Base-by-base conservation (phyloP, 2,888 invertebrate genomes). In the Lordiphosa fenestrarum region DNA sequence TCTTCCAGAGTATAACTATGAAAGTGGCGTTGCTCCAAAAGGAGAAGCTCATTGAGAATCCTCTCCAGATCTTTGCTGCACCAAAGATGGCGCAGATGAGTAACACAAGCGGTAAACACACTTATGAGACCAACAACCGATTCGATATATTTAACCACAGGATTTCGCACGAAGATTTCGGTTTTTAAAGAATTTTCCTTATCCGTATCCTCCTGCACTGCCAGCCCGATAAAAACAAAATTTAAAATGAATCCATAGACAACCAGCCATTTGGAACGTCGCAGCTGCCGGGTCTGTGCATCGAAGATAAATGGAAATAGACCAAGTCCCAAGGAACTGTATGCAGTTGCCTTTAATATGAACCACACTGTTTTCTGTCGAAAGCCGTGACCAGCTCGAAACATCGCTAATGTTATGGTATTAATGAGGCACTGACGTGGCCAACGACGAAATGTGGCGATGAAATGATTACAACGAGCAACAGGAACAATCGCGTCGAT, bases 1-100 rank as follows among this genome's bases (percentile, higher is more conserved):
- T 63, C 21, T n/a, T 35, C 13, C 0, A 46, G 7, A 6, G 1
- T 7, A 4, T 39, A 21, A 6, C 13, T n/a, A 0, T 38, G 33
- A 33, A 53, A 54, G 12, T 50, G 19, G 0, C 6, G 21, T 4
- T 42, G n/a, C 2, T 63, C 21, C 10, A 63, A 33, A 4, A n/a
- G n/a, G 7, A 63, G 5, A 0, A 62, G 50, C 12, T 63, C 63
- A 7, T 62, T 63, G 10, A 63, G 30, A 10, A 63, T 33, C 0
- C 10, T 44, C 0, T 9, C 37, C 4, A 61, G 30, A 1, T 50
- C 46, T 21, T 35, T 50, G 12, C 63, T 51, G 4, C 15, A 15
- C 33, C 23, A 47, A 30, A 39, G 30, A 10, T n/a, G 38, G 3
- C 41, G 12, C 1, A 61, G 4, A n/a, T 60, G 19, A 3, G 5